Conservation (phyloP, 2,113 vertebrate genomes). For the Charadrius vociferus region DNA sequence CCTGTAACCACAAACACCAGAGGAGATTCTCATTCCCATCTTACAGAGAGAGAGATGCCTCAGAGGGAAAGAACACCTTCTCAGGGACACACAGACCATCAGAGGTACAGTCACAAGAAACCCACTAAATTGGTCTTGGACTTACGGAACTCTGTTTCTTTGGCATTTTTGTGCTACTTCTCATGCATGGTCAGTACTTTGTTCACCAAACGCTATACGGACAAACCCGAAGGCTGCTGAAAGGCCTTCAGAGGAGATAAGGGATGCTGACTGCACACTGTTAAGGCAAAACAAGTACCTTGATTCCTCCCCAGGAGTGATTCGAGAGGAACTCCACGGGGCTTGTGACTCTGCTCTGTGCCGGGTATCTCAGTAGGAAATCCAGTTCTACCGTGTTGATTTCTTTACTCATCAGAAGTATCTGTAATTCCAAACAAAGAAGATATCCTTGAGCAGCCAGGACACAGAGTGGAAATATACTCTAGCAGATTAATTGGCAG, state of each 20-base stretch:
- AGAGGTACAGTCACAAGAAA: neutral
- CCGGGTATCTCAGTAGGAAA: constrained; percentile 91
- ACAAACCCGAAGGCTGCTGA: neutral
- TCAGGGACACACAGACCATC: neutral
- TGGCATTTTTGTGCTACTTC: neutral
- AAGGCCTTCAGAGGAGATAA: neutral
- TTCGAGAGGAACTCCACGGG: constrained; percentile 92
- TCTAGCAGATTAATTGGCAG: neutral
- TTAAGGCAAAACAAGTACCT: constrained; percentile 75
- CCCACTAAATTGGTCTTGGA: neutral
- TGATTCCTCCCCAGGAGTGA: constrained; percentile 92
- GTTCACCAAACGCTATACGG: neutral
- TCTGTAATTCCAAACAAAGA: constrained; percentile 70
- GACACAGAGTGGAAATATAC: neutral
- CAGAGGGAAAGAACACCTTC: neutral
- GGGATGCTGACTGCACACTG: neutral
- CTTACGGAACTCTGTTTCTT: neutral
- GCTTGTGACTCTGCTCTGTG: constrained; percentile 77
- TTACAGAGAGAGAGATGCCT: neutral
- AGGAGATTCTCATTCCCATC: neutral
- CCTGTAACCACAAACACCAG: neutral
- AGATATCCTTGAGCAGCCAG: neutral
- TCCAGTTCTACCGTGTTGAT: constrained; percentile 84
- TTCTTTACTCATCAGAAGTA: constrained; percentile 90
- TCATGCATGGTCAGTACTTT: neutral